Conservation (phyloP, 2,797 vertebrate genomes). For the Notamacropus eugenii region DNA sequence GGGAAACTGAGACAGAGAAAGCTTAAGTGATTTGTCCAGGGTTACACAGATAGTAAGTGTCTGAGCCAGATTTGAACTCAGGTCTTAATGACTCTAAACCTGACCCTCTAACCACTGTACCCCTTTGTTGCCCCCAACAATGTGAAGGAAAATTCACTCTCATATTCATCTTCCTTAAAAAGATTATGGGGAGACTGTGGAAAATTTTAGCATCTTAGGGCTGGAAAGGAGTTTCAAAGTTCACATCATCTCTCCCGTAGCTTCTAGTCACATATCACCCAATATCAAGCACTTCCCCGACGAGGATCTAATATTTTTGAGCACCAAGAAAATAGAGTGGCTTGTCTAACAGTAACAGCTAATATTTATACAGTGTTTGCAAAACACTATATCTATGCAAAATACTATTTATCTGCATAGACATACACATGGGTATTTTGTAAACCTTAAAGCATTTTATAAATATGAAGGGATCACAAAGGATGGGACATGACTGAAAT, state of each 20-base stretch:
- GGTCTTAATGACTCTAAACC: neutral
- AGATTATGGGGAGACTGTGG: fast-evolving
- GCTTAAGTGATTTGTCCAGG: neutral
- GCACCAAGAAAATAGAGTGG: neutral
- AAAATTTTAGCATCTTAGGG: neutral
- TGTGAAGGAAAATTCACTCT: neutral
- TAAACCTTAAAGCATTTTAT: neutral
- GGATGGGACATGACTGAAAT: neutral
- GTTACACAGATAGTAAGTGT: neutral
- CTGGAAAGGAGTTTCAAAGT: neutral
- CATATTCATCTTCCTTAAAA: neutral
- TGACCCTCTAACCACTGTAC: neutral
- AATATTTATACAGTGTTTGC: neutral
- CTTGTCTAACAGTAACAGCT: neutral
- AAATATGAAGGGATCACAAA: neutral
- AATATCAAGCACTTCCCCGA: neutral
- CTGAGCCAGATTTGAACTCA: neutral
- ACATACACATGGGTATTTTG: no score
- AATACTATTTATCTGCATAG: no score
- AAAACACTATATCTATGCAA: neutral
- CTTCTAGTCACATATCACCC: neutral
- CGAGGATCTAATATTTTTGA: neutral
- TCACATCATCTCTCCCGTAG: neutral
- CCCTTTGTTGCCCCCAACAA: neutral
- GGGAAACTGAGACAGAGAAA: neutral